Conservation (phyloP, 1,140 invertebrate species). For the Bombus sibiricus region DNA sequence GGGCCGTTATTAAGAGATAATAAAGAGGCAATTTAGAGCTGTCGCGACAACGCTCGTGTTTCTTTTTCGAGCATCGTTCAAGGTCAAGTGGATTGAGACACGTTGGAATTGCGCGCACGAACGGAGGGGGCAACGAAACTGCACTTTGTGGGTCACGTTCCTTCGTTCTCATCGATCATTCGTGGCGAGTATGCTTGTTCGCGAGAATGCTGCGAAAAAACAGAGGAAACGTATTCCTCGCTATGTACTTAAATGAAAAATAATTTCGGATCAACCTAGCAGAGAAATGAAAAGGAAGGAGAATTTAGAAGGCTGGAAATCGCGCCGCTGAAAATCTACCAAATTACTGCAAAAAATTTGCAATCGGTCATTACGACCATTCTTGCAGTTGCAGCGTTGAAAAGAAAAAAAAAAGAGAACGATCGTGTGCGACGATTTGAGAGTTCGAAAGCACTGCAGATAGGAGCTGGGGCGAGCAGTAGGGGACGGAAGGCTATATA, state of each 20-base stretch:
- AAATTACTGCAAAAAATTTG: too few species aligned
- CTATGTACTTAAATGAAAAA: too few species aligned
- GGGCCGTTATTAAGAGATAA: constrained; percentile 12
- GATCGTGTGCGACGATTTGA: neutral
- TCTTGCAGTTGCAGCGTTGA: neutral
- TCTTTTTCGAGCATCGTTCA: neutral
- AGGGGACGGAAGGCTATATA: constrained; percentile 68
- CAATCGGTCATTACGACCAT: too few species aligned
- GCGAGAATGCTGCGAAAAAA: too few species aligned
- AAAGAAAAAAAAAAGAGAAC: neutral
- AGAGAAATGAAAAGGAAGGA: too few species aligned
- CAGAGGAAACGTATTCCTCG: too few species aligned
- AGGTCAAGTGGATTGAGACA: constrained; percentile 9
- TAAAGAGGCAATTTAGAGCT: constrained; percentile 23
- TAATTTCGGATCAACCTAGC: neutral
- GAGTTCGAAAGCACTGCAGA: neutral
- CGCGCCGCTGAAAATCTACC: too few species aligned
- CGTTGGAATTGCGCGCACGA: neutral
- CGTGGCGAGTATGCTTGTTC: neutral
- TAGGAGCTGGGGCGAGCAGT: constrained; percentile 32
- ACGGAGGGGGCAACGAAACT: neutral
- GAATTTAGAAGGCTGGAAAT: too few species aligned
- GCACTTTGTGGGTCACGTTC: neutral
- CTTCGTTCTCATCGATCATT: neutral
- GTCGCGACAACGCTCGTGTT: neutral